Evolutionary conservation across 2,888 invertebrate genomes (phyloP), one percentile per base, ranked within the genome.

Genomic region (Cataglyphis altisquamis): DNA sequence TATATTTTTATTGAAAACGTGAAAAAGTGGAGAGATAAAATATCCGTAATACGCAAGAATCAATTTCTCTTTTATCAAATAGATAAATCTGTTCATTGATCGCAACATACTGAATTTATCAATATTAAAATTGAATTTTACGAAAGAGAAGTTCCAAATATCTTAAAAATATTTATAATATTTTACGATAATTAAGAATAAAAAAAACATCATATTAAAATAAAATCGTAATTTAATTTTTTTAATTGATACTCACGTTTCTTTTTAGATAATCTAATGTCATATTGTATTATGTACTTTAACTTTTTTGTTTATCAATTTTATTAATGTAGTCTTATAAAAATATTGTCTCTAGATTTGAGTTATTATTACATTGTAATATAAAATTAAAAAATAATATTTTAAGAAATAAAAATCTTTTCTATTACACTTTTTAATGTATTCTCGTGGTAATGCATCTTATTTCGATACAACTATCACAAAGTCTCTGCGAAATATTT

Each of bases 41-140:
- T 39, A 32, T 2, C 3, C 2, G 45, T 41, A 29, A 41, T 55
- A 60, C 10, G 25, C 4, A n/a, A 29, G 15, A 68, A 57, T 68
- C 6, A 57, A 78, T 78, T 78, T n/a, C 18, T 21, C 5, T 36
- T 78, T 78, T 78, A 60, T 68, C 41, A 21, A 60, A 60, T 41
- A 18, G 18, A 70, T 60, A 25, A 70, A 36, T 3, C 21, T 0
- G 0, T 1, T 9, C 15, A 15, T 39, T 25, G 32, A 8, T 21
- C 12, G 25, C 12, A 25, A 55, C 6, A 41, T 67, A 15, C 41
- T 77, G 25, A 48, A 48, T n/a, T 6, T 8, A 8, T 48, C n/a
- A 9, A 67, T 52, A 39, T 55, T 66, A 55, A 55, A 57, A n/a
- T 12, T 12, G 8, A 0, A 21, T 39, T 8, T 3, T 55, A n/a